A percentile compares a stretch with the other conserved stretches of the same genome.
These are phyloP conservation scores for Myocastor coypus DNA, from an alignment of 2,113 vertebrate species.

Conservation along the genomic window DNA sequence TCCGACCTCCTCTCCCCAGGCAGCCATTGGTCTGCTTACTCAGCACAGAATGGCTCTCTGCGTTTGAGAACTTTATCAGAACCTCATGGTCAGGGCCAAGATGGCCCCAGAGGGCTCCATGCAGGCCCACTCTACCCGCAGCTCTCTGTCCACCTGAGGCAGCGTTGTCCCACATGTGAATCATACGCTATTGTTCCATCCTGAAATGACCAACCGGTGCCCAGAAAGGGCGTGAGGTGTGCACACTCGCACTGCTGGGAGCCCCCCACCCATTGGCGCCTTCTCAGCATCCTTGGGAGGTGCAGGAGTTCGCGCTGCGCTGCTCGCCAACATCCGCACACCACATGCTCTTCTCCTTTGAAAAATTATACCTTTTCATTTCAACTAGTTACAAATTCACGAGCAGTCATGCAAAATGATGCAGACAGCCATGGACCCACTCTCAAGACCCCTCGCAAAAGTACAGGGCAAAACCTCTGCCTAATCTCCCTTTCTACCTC, in stretches of 20 bases:
- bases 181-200: rapidly evolving
- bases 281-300: rapidly evolving
- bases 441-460: neutral
- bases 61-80: neutral
- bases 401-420: neutral
- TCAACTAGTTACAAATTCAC: neutral
- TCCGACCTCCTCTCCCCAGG: neutral
- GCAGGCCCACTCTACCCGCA: rapidly evolving
- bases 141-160: rapidly evolving
- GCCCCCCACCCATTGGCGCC: rapidly evolving
- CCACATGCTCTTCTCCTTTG: no score
- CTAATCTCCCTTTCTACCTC: rapidly evolving
- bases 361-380: neutral
- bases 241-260: rapidly evolving
- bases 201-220: rapidly evolving
- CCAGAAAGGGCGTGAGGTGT: neutral
- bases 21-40: rapidly evolving
- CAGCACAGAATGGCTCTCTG: rapidly evolving
- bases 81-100: neutral
- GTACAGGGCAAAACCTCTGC: rapidly evolving
- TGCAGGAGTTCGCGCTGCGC: rapidly evolving
- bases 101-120: rapidly evolving
- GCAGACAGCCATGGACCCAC: rapidly evolving
- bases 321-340: neutral
- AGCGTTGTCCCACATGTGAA: rapidly evolving